Percentiles rank a stretch among this genome's conserved stretches.
Conservation (phyloP, 1,140 invertebrate genomes). For the Aradophagus sp. region DNA sequence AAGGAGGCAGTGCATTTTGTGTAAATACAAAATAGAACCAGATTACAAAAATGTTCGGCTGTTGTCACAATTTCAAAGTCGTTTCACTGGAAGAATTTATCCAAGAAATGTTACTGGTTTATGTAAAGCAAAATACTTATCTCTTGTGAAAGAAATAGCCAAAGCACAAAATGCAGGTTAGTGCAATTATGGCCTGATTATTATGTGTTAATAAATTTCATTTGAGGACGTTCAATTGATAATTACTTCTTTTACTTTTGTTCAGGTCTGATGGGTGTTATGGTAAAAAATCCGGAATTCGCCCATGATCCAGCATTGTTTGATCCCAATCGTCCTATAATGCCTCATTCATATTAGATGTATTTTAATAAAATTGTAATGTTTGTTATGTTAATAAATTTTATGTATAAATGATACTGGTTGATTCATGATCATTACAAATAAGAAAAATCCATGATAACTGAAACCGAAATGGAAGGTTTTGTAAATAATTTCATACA, state of each 20-base stretch:
- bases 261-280: constrained; percentile 83
- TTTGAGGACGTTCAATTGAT: too few relatives aligned
- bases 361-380: neutral
- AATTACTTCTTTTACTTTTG: too few relatives aligned
- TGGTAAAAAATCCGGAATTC: constrained; percentile 85
- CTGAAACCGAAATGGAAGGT: too few relatives aligned
- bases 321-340: constrained; percentile 86
- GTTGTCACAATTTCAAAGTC: constrained; percentile 95
- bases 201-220: neutral
- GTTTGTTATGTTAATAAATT: constrained; percentile 13
- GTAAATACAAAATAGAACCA: constrained; percentile 86
- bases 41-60: constrained; percentile 95
- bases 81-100: constrained; percentile 93
- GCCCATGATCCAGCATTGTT: constrained; percentile 90
- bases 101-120: constrained; percentile 93
- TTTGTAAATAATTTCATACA: too few relatives aligned
- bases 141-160: constrained; percentile 81
- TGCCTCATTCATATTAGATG: constrained; percentile 85
- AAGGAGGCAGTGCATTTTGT: constrained; percentile 87
- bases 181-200: too few relatives aligned
- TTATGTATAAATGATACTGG: too few relatives aligned
- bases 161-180: constrained; percentile 82
- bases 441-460: too few relatives aligned
- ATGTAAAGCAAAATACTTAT: constrained; percentile 84
- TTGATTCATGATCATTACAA: too few relatives aligned